Base-by-base conservation (phyloP, 2,113 vertebrate genomes). In the Chrysochloris asiatica region DNA sequence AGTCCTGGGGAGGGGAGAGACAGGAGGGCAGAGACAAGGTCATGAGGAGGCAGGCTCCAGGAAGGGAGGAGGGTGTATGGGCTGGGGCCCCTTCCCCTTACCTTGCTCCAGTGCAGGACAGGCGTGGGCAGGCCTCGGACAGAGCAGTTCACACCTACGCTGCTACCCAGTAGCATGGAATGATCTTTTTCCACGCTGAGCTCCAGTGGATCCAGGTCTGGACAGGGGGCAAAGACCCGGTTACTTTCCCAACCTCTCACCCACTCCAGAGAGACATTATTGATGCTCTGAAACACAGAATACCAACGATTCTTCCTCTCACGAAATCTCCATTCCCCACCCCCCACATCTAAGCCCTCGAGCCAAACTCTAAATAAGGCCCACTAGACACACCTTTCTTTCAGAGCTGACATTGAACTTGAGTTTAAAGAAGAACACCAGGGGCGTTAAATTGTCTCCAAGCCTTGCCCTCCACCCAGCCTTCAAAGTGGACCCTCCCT, bases 101-200 rank as follows among this genome's bases (percentile, higher is more conserved):
- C 99, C 99, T 99, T 99, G 88, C 95, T 98, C 99, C 99, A 99
- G 10, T 97, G 94, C 12, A 98, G 67, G 1, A 96, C 95, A 4
- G 98, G 97, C 0, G 0, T 0, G 8, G 94, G 96, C 9, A 98
- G 98, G 30, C 98, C 98, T 59, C 56, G 97, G 0, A 96, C 97
- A 14, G 96, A 97, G 82, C 99, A 99, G 88, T 95, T 96, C 88
- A 98, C 95, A 3, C 97, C 93, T 0, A 97, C 75, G 2, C 75
- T 96, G 36, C 95, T 96, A 16, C 97, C 97, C 2, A 98, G 84
- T 63, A 76, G 88, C n/a, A 97, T 84, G 0, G 75, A 56, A 33
- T 97, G 93, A 17, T 97, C 94, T 1, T 96, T 94, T 0, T 96
- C 36, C 71, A 33, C 17, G 87, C 93, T 98, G 92, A 80, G 95